These are phyloP conservation scores for Gryon sp. DNA, from an alignment of 1,140 invertebrate species.

Conservation along the genomic window DNA sequence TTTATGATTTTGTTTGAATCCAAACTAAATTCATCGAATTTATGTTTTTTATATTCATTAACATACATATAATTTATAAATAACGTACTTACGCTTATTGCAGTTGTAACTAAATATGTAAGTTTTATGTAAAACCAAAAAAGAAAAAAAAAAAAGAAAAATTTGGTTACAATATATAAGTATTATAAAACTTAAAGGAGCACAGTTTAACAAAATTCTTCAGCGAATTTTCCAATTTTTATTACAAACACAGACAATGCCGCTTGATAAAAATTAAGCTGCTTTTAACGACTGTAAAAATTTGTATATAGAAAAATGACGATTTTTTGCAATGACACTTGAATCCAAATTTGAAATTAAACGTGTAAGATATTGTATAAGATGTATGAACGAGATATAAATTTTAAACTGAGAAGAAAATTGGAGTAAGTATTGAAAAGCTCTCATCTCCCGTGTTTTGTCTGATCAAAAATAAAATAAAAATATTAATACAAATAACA, in stretches of 20 bases:
- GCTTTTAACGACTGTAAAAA: neutral
- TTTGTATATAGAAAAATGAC: constrained; percentile 12
- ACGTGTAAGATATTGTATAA: neutral
- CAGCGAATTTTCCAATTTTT: neutral
- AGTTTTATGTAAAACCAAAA: too few species aligned
- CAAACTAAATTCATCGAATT: too few species aligned
- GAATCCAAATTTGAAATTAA: constrained; percentile 34
- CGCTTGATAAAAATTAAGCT: neutral
- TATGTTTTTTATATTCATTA: too few species aligned
- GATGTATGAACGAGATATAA: constrained; percentile 1
- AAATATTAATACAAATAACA: too few species aligned
- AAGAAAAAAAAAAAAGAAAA: too few species aligned
- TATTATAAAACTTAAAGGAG: too few species aligned
- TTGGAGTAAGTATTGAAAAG: constrained; percentile 29
- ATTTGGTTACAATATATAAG: too few species aligned
- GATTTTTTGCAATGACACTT: constrained; percentile 20
- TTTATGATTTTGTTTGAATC: too few species aligned
- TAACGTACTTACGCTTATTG: too few species aligned
- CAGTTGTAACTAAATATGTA: too few species aligned
- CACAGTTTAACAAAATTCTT: too few species aligned
- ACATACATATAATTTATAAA: too few species aligned
- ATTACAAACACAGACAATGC: neutral
- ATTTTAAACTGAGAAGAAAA: constrained; percentile 2
- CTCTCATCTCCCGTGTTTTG: constrained; percentile 38
- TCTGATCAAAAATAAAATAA: neutral